phyloP scores from a whole-genome alignment of 2,888 invertebrate genomes.

The Andrena haemorrhoa region DNA sequence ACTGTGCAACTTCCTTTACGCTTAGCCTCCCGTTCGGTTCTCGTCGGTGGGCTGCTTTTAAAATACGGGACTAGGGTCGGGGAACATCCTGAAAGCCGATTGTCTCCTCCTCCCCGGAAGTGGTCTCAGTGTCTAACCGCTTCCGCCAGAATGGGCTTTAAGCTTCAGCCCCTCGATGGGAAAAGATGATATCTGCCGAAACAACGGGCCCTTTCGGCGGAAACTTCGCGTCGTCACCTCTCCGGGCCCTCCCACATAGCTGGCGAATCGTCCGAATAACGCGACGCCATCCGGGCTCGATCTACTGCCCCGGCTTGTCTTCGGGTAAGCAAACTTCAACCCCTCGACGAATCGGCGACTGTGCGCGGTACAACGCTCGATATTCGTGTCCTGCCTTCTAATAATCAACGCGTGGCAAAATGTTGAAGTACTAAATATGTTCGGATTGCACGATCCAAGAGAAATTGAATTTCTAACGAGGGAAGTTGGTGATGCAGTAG shows the following conservation, averaged over 20 bases:
- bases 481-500: too few species aligned
- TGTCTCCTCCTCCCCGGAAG: slow-evolving; percentile 72
- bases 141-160: slow-evolving; percentile 65
- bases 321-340: too few species aligned
- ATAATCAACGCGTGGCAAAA: too few species aligned
- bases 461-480: too few species aligned
- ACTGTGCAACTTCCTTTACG: slow-evolving; percentile 51
- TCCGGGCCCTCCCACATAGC: neutral
- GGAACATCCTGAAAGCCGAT: slow-evolving; percentile 57
- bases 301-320: too few species aligned
- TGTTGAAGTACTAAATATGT: too few species aligned
- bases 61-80: slow-evolving; percentile 39
- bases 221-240: slow-evolving; percentile 21
- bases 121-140: slow-evolving; percentile 71
- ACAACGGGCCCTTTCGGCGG: slow-evolving; percentile 24
- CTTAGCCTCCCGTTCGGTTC: slow-evolving; percentile 51
- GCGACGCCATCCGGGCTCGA: too few species aligned
- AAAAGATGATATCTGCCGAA: slow-evolving; percentile 56
- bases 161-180: slow-evolving; percentile 56
- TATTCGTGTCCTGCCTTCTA: too few species aligned
- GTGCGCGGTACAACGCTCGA: too few species aligned
- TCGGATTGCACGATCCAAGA: too few species aligned
- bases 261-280: neutral
- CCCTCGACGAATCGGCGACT: too few species aligned
- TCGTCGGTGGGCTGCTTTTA: slow-evolving; percentile 67